phyloP scores from a whole-genome alignment of 2,113 vertebrate species.

The Xenopus laevis region DNA sequence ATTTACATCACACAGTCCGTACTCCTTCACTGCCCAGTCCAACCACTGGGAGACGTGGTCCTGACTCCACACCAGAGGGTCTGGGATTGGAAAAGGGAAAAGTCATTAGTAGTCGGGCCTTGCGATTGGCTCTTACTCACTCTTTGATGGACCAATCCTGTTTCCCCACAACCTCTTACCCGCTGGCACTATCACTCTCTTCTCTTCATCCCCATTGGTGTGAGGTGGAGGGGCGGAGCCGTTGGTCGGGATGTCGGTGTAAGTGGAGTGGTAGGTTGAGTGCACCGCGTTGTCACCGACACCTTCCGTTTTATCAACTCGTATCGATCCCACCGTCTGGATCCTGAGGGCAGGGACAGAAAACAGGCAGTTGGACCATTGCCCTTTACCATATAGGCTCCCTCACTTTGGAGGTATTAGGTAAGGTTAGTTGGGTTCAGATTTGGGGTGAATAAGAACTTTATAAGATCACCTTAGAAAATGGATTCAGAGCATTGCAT shows the following conservation, averaged over 20 bases:
- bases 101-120: too few relatives aligned
- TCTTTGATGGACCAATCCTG: too few relatives aligned
- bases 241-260: constrained; percentile 63
- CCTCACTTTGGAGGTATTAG: too few relatives aligned
- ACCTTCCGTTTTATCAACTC: constrained; percentile 66
- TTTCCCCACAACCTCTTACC: constrained; percentile 52
- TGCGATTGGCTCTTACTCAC: too few relatives aligned
- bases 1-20: constrained; percentile 72
- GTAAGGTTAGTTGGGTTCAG: too few relatives aligned
- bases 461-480: too few relatives aligned
- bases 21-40: constrained; percentile 83
- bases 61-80: constrained; percentile 75
- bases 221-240: constrained; percentile 54
- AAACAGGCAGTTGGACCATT: too few relatives aligned
- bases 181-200: constrained; percentile 79
- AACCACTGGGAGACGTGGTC: constrained; percentile 80
- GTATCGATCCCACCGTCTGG: constrained; percentile 60
- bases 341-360: constrained; percentile 52
- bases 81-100: constrained; percentile 49
- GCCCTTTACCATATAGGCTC: too few relatives aligned
- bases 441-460: too few relatives aligned
- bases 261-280: constrained; percentile 62
- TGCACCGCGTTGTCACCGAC: constrained; percentile 56
- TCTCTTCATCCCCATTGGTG: constrained; percentile 62
- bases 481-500: too few relatives aligned